Base-by-base conservation (phyloP, 2,113 vertebrate species). In the Rallus limicola region DNA sequence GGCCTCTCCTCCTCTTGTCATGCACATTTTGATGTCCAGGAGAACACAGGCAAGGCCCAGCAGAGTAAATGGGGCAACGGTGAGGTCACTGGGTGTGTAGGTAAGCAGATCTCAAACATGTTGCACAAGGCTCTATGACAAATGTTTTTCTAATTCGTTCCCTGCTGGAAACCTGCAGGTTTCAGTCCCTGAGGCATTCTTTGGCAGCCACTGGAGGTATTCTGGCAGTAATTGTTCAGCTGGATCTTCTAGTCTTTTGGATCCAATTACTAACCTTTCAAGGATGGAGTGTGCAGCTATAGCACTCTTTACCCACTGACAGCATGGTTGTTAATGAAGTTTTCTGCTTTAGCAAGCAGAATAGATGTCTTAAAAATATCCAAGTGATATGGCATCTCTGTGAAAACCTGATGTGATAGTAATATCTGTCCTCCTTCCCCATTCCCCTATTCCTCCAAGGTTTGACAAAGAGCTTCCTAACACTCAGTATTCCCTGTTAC, bases 111-210 rank as follows among this genome's bases (percentile, higher is more conserved):
- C 80, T 94, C 69, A 86, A 68, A 71, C 58, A 28, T 34, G 69
- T 86, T 97, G 83, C 94, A 84, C 90, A 94, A 96, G 72, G 40
- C 58, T 86, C 81, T 84, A 50, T 82, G 86, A 96, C 56, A 44
- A 91, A 88, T 92, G 94, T 84, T 95, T 95, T 91, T 94, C 65
- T 96, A 16, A 95, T 91, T 94, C 82, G 64, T 90, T 96, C 86
- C 80, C 87, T 88, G 76, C 83, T 95, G 81, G 83, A 97, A 94
- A 91, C 69, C 76, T 95, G 59, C 91, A 93, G 88, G 94, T 96
- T 87, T 91, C 36, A 29, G 72, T 94, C 92, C 85, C 86, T n/a
- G 52, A 82, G 86, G 86, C 65, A 81, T 79, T 91, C 71, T 90
- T 93, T 97, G 93, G 90, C 93, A 96, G 76, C 42, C 71, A 64